Percentiles rank a stretch among this genome's conserved stretches.
phyloP scores from a whole-genome alignment of 2,113 vertebrate genomes.

The Vombatus ursinus region DNA sequence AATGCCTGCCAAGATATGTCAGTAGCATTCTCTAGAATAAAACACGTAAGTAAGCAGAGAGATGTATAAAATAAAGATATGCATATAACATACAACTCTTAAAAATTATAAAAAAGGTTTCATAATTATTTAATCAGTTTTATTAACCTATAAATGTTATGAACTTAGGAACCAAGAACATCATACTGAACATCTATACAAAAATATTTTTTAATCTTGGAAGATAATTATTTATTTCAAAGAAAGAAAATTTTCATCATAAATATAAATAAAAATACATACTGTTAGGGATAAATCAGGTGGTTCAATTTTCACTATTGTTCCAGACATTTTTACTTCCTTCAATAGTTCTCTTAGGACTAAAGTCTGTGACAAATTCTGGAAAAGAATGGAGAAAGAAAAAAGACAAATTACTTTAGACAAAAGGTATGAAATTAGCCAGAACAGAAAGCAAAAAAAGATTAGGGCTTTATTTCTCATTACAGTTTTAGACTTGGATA shows the following conservation, averaged over 20 bases:
- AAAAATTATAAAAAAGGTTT: neutral
- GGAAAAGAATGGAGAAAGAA: constrained; percentile 49
- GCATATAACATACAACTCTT: neutral
- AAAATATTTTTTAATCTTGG: constrained; percentile 38
- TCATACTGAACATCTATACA: neutral
- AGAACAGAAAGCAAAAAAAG: neutral
- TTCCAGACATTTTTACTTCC: constrained; percentile 87
- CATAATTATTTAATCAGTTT: neutral
- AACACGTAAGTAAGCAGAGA: neutral
- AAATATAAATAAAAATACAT: constrained; percentile 64
- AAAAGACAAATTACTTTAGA: constrained; percentile 32
- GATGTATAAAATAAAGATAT: neutral
- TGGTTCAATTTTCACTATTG: constrained; percentile 85
- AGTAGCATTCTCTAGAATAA: neutral
- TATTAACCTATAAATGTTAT: constrained; percentile 25
- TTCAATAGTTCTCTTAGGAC: constrained; percentile 89
- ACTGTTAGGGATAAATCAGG: constrained; percentile 81
- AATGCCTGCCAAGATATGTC: neutral
- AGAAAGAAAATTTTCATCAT: constrained; percentile 9
- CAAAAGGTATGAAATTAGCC: neutral
- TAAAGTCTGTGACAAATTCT: constrained; percentile 97
- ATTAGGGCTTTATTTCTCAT: neutral
- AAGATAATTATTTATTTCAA: constrained; percentile 15
- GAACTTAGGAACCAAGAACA: constrained; percentile 15
- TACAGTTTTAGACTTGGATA: neutral